Evolutionary conservation across 2,113 vertebrate genomes (phyloP).

Genomic region (Dendrocopos noguchii): DNA sequence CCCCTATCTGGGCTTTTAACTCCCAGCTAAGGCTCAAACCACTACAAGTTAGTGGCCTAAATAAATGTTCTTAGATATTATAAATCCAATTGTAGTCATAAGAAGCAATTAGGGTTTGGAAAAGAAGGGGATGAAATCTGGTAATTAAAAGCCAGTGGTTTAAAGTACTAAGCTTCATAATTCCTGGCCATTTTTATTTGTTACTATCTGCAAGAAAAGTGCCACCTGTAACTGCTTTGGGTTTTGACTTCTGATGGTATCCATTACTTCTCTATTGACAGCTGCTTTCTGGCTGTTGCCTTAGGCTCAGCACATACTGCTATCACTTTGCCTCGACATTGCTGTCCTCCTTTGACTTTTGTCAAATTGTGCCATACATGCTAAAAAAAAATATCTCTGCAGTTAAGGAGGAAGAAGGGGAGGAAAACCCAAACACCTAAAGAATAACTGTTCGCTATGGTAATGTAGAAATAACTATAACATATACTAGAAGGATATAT

Average conservation of each 20-base stretch:
- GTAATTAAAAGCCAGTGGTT: not conserved
- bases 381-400: not conserved
- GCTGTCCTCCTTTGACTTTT: slow-evolving; percentile 42
- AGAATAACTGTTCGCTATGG: not conserved
- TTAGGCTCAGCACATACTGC: slow-evolving; percentile 14
- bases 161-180: not conserved
- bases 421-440: rapidly evolving
- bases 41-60: not conserved
- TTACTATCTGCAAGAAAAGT: not conserved
- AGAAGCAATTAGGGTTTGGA: slow-evolving; percentile 4
- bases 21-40: too few relatives aligned
- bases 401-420: not conserved
- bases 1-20: too few relatives aligned
- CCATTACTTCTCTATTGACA: slow-evolving; percentile 28
- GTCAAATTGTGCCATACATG: slow-evolving; percentile 27
- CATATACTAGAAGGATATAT: not conserved
- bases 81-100: slow-evolving; percentile 30
- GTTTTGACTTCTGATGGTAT: not conserved
- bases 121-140: not conserved
- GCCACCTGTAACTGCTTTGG: not conserved
- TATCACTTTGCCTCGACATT: not conserved
- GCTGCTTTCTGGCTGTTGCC: slow-evolving; percentile 30
- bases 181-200: slow-evolving; percentile 10
- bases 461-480: not conserved
- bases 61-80: slow-evolving; percentile 3